phyloP scores from a whole-genome alignment of 2,888 invertebrate species.

The Endotricha flammealis region DNA sequence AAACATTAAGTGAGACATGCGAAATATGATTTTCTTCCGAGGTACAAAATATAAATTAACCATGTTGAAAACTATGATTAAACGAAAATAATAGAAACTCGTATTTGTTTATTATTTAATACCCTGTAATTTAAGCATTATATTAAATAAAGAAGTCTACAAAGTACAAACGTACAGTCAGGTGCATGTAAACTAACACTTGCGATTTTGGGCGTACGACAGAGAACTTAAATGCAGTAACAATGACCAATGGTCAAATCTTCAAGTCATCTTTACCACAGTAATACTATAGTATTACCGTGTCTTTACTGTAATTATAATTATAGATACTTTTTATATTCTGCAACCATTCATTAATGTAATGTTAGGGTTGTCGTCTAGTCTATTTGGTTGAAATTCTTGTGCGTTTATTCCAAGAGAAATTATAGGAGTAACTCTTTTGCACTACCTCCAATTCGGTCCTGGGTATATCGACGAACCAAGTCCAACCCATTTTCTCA shows the following conservation, averaged over 20 bases:
- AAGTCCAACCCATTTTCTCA: constrained; percentile 96
- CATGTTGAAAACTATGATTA: constrained; percentile 77
- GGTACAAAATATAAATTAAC: constrained; percentile 77
- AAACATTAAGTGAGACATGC: constrained; percentile 67
- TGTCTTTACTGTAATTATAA: too few species aligned
- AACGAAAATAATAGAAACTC: constrained; percentile 62
- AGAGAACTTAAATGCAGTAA: too few species aligned
- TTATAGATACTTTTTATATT: too few species aligned
- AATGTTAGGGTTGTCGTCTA: too few species aligned
- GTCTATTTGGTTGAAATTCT: constrained; percentile 95
- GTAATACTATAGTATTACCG: too few species aligned
- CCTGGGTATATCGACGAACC: constrained; percentile 89
- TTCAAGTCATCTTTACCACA: too few species aligned
- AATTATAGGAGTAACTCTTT: constrained; percentile 96
- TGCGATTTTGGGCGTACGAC: too few species aligned
- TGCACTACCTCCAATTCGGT: constrained; percentile 84
- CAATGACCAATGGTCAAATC: too few species aligned
- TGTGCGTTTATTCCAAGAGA: constrained; percentile 97
- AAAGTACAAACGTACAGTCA: too few species aligned
- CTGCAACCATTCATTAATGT: too few species aligned
- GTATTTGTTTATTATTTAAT: constrained; percentile 30
- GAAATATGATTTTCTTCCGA: constrained; percentile 77
- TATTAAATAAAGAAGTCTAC: too few species aligned
- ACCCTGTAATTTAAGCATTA: not conserved
- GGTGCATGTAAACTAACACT: too few species aligned